Conservation (phyloP, 2,797 vertebrate species). For the Agapornis canus region DNA sequence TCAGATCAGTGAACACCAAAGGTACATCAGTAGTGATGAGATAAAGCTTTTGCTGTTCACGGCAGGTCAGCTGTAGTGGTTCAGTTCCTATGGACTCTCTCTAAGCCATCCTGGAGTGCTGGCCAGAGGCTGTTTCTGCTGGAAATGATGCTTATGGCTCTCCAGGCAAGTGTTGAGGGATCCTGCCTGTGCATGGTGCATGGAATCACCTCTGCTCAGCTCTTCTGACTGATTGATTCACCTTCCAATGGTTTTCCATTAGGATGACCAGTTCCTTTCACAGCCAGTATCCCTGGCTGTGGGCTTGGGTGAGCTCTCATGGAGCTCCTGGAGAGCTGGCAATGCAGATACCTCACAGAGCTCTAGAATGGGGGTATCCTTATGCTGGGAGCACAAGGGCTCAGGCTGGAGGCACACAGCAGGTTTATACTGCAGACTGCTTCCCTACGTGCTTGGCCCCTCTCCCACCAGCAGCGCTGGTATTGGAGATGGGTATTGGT, state of each 20-base stretch:
- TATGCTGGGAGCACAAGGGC: accelerated
- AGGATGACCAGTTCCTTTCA: accelerated
- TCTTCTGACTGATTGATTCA: accelerated
- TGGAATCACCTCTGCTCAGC: not conserved
- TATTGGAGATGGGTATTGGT: not conserved
- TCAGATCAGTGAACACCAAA: not conserved
- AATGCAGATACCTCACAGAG: not conserved
- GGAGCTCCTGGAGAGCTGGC: not conserved
- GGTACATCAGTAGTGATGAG: not conserved
- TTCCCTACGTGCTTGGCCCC: not conserved
- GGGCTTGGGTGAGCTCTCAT: not conserved
- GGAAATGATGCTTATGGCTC: accelerated
- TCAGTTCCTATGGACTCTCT: not conserved
- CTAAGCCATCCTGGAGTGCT: accelerated
- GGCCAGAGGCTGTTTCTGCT: accelerated
- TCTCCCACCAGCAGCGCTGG: not conserved
- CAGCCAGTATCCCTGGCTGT: not conserved
- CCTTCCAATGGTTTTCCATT: not conserved
- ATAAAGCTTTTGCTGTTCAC: accelerated
- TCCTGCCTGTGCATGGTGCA: not conserved
- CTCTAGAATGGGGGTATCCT: not conserved
- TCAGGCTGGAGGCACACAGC: not conserved
- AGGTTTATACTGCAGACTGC: accelerated
- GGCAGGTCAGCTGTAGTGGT: not conserved
- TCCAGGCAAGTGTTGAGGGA: not conserved